Evolutionary conservation across 2,797 vertebrate species (phyloP).

Genomic region (Siniperca obscura): DNA sequence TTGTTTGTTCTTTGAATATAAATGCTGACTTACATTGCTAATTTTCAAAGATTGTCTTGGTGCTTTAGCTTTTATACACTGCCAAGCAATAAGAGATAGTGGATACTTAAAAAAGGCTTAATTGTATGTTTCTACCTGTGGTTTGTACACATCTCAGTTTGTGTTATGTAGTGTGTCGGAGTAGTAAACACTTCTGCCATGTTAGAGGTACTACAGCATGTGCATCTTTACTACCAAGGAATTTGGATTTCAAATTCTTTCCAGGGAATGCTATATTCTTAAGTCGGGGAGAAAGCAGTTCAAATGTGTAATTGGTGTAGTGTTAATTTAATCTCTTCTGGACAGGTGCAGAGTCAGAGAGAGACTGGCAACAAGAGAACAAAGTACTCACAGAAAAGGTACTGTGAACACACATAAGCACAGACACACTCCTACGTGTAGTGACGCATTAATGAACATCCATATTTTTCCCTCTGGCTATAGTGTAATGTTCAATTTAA

Average conservation of each 20-base stretch:
- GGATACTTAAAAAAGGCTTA: conserved; percentile 4
- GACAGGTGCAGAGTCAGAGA: conserved; percentile 68
- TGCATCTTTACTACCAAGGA: conserved; percentile 19
- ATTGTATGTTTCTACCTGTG: conserved; percentile 15
- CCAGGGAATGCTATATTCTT: conserved; percentile 32
- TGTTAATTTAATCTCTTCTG: conserved; percentile 62
- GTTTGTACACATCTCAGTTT: conserved; percentile 21
- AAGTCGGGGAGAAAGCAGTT: conserved; percentile 34
- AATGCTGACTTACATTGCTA: conserved; percentile 34
- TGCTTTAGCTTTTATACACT: conserved; percentile 18
- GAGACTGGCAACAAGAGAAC: conserved; percentile 53
- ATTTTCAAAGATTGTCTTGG: conserved; percentile 26
- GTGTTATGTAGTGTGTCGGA: conserved; percentile 28
- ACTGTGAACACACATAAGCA: conserved; percentile 40
- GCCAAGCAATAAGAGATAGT: conserved; percentile 3
- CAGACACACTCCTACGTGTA: conserved; percentile 40
- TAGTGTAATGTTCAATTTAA: conserved; percentile 79
- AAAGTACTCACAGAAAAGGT: conserved; percentile 65
- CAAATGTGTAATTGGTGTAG: conserved; percentile 53
- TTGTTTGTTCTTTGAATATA: conserved; percentile 41
- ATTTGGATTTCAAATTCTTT: conserved; percentile 62
- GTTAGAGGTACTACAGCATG: conserved; percentile 2
- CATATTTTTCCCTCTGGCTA: conserved; percentile 68
- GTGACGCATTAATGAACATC: conserved; percentile 64
- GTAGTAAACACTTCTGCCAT: conserved; percentile 34